Conservation (phyloP, 2,797 vertebrate species). For the Siniperca scherzeri region DNA sequence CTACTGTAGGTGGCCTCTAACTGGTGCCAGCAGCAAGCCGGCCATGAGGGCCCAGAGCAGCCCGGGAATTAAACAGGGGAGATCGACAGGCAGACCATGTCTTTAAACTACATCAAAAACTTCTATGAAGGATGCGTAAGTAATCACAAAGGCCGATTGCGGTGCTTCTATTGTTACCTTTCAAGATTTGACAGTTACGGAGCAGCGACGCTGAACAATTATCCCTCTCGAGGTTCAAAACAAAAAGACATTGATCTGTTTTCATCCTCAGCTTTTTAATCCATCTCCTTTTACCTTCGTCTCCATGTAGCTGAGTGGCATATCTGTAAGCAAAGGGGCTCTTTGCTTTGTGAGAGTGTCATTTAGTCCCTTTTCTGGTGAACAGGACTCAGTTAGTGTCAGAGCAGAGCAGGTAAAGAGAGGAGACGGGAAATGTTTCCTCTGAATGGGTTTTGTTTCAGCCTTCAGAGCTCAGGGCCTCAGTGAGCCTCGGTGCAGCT, state of each 20-base stretch:
- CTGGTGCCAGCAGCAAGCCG: slow-evolving; percentile 70
- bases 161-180: neutral
- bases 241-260: slow-evolving; percentile 19
- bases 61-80: slow-evolving; percentile 60
- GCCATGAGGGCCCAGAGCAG: slow-evolving; percentile 77
- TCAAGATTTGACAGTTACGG: slow-evolving; percentile 4
- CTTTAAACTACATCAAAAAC: slow-evolving; percentile 92
- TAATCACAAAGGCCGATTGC: slow-evolving; percentile 44
- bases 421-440: slow-evolving; percentile 31
- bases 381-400: neutral
- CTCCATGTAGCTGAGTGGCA: neutral
- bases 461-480: slow-evolving; percentile 42
- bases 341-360: slow-evolving; percentile 26
- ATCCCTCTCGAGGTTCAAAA: neutral
- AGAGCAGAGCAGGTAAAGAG: slow-evolving; percentile 19
- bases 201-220: neutral
- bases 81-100: slow-evolving; percentile 82
- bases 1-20: slow-evolving; percentile 58
- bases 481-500: slow-evolving; percentile 25
- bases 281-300: neutral
- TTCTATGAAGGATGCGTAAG: slow-evolving; percentile 94
- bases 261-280: slow-evolving; percentile 4
- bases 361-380: slow-evolving; percentile 7
- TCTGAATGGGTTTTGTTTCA: slow-evolving; percentile 56
- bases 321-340: neutral